A percentile compares a stretch with the other conserved stretches of the same genome.
phyloP scores from a whole-genome alignment of 2,888 invertebrate genomes.

The Oxytorus armatus region DNA sequence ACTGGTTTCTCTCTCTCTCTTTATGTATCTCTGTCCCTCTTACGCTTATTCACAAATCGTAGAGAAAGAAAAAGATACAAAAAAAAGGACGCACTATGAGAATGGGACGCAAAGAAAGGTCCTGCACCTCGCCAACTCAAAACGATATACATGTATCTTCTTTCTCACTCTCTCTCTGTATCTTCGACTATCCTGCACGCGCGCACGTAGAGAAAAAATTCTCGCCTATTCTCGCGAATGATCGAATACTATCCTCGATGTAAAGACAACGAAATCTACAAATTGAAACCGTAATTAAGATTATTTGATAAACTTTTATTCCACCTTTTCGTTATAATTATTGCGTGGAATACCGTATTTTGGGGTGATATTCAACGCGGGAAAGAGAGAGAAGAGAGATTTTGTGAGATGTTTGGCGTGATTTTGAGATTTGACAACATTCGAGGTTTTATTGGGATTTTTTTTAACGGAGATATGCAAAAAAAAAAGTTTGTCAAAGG shows the following conservation, averaged over 20 bases:
- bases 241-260: neutral
- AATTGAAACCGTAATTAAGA: neutral
- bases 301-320: neutral
- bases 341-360: conserved; percentile 33
- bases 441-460: conserved; percentile 27
- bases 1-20: conserved; percentile 26
- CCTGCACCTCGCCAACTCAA: conserved; percentile 22
- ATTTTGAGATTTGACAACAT: conserved; percentile 7
- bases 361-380: conserved; percentile 9
- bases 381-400: conserved; percentile 1
- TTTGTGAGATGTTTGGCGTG: neutral
- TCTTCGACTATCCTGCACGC: neutral
- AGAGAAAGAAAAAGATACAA: conserved; percentile 55
- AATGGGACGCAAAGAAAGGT: conserved; percentile 60
- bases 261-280: neutral
- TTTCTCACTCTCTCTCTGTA: conserved; percentile 10
- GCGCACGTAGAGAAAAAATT: neutral
- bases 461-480: conserved; percentile 1
- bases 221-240: neutral
- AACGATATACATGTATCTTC: conserved; percentile 8
- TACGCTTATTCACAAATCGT: conserved; percentile 15
- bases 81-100: conserved; percentile 63
- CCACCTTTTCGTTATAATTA: conserved; percentile 21
- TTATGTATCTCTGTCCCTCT: conserved; percentile 5
- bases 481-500: conserved; percentile 32